Conservation (phyloP, 2,888 invertebrate species). For the Stenurella melanura region DNA sequence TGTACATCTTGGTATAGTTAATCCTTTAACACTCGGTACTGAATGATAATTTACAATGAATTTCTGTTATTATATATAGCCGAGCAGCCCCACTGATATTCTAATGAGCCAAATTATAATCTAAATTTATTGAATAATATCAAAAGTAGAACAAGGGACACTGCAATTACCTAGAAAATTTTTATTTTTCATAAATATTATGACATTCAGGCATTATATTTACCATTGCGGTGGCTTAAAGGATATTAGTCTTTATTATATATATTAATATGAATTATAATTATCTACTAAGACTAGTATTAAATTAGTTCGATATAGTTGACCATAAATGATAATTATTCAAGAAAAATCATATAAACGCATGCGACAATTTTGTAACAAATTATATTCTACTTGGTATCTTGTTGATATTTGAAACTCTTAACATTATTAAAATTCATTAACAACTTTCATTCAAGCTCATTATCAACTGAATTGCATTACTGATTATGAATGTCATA, state of each 20-base stretch:
- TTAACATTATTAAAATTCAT: slow-evolving; percentile 13
- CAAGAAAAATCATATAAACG: slow-evolving; percentile 15
- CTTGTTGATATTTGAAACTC: neutral
- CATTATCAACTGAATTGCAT: neutral
- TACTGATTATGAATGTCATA: neutral
- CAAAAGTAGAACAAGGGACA: slow-evolving; percentile 40
- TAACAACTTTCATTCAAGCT: slow-evolving; percentile 8
- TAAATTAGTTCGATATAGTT: slow-evolving; percentile 18
- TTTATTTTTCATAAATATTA: slow-evolving; percentile 24
- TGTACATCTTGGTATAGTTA: slow-evolving; percentile 44
- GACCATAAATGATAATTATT: slow-evolving; percentile 16
- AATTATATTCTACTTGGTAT: neutral
- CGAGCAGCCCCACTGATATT: slow-evolving; percentile 31
- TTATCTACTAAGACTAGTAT: slow-evolving; percentile 9
- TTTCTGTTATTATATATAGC: slow-evolving; percentile 32
- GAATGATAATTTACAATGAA: slow-evolving; percentile 26
- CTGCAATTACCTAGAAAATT: slow-evolving; percentile 27
- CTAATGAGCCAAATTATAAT: slow-evolving; percentile 22
- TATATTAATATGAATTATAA: slow-evolving; percentile 14
- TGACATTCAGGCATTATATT: neutral
- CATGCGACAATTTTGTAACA: neutral
- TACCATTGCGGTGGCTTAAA: neutral
- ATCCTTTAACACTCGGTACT: slow-evolving; percentile 32
- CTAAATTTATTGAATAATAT: slow-evolving; percentile 25
- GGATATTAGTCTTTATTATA: slow-evolving; percentile 17